phyloP scores from a whole-genome alignment of 2,113 vertebrate genomes.

The Nicator chloris region DNA sequence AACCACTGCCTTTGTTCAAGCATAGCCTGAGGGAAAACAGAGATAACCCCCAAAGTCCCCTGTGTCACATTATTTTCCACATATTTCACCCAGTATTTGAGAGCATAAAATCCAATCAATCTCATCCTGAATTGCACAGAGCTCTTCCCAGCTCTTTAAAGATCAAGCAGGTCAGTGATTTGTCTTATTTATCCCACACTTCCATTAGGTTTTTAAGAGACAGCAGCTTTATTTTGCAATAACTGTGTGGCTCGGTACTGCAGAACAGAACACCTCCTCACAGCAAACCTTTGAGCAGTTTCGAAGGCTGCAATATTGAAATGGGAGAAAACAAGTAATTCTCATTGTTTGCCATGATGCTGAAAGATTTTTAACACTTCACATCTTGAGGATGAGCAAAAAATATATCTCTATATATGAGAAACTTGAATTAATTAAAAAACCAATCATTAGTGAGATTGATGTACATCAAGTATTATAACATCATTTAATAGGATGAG shows the following conservation, averaged over 20 bases:
- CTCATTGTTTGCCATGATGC: not conserved
- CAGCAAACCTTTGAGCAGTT: not conserved
- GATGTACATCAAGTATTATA: not conserved
- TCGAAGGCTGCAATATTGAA: not conserved
- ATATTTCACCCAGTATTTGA: not conserved
- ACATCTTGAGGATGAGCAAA: not conserved
- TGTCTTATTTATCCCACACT: not conserved
- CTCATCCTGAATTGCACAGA: not conserved
- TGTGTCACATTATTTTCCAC: not conserved
- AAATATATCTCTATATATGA: not conserved
- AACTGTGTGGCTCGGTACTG: not conserved
- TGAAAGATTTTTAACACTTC: not conserved
- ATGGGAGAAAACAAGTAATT: not conserved
- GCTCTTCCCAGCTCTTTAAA: not conserved
- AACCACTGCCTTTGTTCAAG: not conserved
- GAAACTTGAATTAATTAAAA: not conserved
- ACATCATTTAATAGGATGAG: not conserved
- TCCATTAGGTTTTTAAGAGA: not conserved
- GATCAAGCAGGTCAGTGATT: not conserved
- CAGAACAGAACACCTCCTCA: not conserved
- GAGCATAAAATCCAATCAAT: not conserved
- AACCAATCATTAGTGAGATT: not conserved
- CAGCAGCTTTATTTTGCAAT: not conserved
- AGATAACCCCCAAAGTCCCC: not conserved
- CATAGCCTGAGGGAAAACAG: not conserved